Evolutionary conservation across 2,797 vertebrate species (phyloP).

Genomic region (Borostomias antarcticus): DNA sequence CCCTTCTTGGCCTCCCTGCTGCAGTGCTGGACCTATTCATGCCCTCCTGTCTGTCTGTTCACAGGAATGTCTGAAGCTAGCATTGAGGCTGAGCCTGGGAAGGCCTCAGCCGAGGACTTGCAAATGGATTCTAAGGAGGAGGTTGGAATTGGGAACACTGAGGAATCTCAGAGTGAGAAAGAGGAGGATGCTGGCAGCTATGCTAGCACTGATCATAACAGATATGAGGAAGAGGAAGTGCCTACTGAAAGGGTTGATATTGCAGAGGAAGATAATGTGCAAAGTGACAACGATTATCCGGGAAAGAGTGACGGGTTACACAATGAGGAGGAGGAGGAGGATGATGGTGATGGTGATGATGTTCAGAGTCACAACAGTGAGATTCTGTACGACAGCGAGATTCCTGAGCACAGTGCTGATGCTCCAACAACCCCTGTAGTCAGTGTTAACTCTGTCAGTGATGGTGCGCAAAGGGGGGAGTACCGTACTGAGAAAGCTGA

Average conservation of each 20-base stretch:
- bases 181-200: conserved; percentile 37
- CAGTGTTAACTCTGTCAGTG: not conserved
- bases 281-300: not conserved
- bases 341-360: conserved; percentile 45
- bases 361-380: conserved; percentile 20
- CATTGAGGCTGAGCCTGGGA: conserved; percentile 69
- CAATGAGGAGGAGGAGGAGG: not conserved
- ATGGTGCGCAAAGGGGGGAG: conserved; percentile 22
- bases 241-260: conserved; percentile 58
- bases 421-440: not conserved
- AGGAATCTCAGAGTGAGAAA: conserved; percentile 50
- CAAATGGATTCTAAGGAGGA: conserved; percentile 58
- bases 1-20: not conserved
- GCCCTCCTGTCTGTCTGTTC: conserved; percentile 71
- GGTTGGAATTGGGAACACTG: conserved; percentile 48
- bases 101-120: conserved; percentile 62
- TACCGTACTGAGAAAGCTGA: conserved; percentile 46
- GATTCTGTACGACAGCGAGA: not conserved
- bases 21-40: conserved; percentile 47
- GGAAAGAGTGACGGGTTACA: not conserved
- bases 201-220: conserved; percentile 5
- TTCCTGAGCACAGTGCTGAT: conserved; percentile 1
- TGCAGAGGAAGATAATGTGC: conserved; percentile 49
- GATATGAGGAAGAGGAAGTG: conserved; percentile 41
- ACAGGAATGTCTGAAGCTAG: conserved; percentile 84